Evolutionary conservation across 2,113 vertebrate genomes (phyloP), one percentile per base, ranked within the genome.

Genomic region (Anarrhichthys ocellatus): DNA sequence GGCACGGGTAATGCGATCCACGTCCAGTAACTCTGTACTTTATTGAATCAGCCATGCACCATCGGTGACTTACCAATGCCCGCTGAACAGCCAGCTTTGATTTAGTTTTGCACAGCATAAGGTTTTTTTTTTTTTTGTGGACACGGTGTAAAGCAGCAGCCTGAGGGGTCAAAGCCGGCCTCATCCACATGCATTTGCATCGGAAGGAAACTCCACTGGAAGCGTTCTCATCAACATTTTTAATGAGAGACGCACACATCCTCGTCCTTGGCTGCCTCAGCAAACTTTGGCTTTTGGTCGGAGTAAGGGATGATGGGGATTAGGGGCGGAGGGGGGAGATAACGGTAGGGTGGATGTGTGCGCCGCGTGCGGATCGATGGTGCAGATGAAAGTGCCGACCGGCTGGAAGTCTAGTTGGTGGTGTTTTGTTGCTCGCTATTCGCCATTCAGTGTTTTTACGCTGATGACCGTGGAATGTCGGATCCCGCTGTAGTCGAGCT

Each of bases 191-290:
- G 52, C 22, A 29, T 76, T 63, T 42, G 58, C 32, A 71, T 78
- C 7, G 9, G 29, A 54, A 63, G 78, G 69, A 84, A 80, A 62
- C 50, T 66, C 54, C 24, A 46, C 42, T 72, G 46, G 52, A 88
- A 79, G 58, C 32, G 1, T 77, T 85, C 81, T 80, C 87, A 85
- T 85, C 89, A 87, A 68, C 89, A 80, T 87, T 78, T 88, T 87
- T 88, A 83, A 91, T 80, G 81, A 88, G 69, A 82, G 83, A 61
- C 76, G 48, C 71, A 34, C 32, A 34, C 34, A 34, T 34, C 34
- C 54, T 13, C 3, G 58, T 73, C 84, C 78, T 70, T 61, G 87
- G 72, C 88, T 46, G 76, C 69, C 79, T 79, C 77, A 63, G 79
- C 42, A 44, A 86, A 79, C 81, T 83, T 79, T 88, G 76, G 80